A percentile compares a stretch with the other conserved stretches of the same genome.
These are phyloP conservation scores for Byasa hedistus DNA, from an alignment of 2,888 invertebrate species.

Conservation along the genomic window DNA sequence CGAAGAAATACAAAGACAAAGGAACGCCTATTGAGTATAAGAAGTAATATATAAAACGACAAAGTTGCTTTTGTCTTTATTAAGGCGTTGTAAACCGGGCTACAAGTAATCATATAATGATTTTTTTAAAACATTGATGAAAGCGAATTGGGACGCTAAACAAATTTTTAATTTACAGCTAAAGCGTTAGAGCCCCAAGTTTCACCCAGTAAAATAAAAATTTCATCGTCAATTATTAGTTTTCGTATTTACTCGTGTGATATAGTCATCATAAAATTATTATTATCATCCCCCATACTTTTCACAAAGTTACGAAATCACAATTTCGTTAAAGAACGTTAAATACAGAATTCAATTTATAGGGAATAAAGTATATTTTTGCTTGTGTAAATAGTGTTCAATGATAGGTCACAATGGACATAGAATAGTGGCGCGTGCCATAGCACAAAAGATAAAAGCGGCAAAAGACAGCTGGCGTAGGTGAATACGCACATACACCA, in stretches of 20 bases:
- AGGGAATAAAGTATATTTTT: conserved; percentile 12
- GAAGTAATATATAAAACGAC: no score
- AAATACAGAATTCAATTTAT: conserved; percentile 2
- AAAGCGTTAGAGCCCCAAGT: background rate
- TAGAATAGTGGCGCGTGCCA: conserved; percentile 68
- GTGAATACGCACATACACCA: conserved; percentile 46
- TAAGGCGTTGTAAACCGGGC: background rate
- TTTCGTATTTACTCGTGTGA: no score
- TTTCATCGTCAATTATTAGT: no score
- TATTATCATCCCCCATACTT: conserved; percentile 19
- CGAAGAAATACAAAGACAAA: background rate
- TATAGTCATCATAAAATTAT: background rate
- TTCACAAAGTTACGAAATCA: conserved; percentile 7
- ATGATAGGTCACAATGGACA: conserved; percentile 46
- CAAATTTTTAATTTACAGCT: background rate
- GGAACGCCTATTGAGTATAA: background rate
- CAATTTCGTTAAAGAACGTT: background rate
- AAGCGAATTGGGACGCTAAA: background rate
- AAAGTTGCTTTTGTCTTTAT: background rate
- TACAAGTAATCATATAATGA: background rate
- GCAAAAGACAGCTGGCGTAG: conserved; percentile 66
- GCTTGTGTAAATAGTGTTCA: conserved; percentile 9
- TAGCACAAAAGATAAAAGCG: conserved; percentile 58
- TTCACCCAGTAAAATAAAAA: background rate
- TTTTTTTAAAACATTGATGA: background rate